A percentile compares a stretch with the other conserved stretches of the same genome.
Conservation (phyloP, 2,797 vertebrate species). For the Danio aesculapii region DNA sequence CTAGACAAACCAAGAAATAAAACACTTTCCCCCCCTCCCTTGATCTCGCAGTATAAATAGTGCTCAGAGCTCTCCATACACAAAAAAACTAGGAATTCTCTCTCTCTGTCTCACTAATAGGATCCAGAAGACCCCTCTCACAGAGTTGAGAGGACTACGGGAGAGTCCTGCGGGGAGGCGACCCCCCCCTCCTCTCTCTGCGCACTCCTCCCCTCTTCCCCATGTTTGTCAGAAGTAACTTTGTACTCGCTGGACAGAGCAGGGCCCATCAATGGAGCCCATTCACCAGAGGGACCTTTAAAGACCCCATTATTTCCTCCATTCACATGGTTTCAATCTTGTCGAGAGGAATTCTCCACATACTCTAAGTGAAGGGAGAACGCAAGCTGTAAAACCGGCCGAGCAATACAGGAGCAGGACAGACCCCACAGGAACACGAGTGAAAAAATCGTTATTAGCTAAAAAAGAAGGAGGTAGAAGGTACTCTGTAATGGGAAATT, state of each 20-base stretch:
- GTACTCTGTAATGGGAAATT: conserved; percentile 84
- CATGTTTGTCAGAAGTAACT: conserved; percentile 83
- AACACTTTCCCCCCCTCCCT: conserved; percentile 68
- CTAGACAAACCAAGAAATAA: conserved; percentile 80
- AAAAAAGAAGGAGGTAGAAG: conserved; percentile 73
- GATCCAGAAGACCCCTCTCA: conserved; percentile 60
- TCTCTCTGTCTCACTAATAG: conserved; percentile 51
- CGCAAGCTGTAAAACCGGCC: conserved; percentile 35
- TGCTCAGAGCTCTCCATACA: conserved; percentile 33
- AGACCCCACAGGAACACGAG: conserved; percentile 57
- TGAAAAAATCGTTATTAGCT: conserved; percentile 78
- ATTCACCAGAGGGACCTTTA: conserved; percentile 81
- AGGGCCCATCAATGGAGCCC: conserved; percentile 76
- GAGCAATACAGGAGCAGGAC: conserved; percentile 28
- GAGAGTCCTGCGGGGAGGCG: conserved; percentile 74
- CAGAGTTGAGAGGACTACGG: conserved; percentile 59
- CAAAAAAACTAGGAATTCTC: conserved; percentile 45
- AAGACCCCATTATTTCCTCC: conserved; percentile 85
- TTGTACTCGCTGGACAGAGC: conserved; percentile 83
- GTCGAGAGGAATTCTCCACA: conserved; percentile 79
- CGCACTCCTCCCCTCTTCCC: conserved; percentile 22
- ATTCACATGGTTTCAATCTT: conserved; percentile 88
- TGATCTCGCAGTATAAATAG: conserved; percentile 61
- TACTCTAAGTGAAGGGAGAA: conserved; percentile 74
- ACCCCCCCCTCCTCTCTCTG: conserved; percentile 18